Base-by-base conservation (phyloP, 1,140 invertebrate species). In the Anadara kagoshimensis region DNA sequence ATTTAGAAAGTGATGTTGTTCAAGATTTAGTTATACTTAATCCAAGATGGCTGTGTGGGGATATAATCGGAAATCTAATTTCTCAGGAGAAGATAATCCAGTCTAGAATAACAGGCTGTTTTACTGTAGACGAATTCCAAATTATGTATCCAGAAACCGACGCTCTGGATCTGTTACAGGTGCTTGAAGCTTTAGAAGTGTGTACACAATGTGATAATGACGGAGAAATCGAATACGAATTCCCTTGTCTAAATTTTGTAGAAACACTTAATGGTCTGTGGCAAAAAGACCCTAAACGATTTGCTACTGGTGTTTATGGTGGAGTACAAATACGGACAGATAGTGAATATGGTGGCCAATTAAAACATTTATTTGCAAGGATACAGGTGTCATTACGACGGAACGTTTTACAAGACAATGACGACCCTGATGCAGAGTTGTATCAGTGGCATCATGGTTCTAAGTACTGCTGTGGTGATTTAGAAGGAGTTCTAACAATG, bases 391-490 rank as follows among this genome's bases (percentile, higher is more conserved):
- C 94, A 79, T 85, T 95, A 57, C 88, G 94, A 66, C 84, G 91
- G 63, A 79, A 92, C 87, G 91, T 87, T 26, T 59, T 94, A 49
- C 85, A 89, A 53, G 91, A 92, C 62, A 89, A 93, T 79, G 91
- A 85, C 47, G 75, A 79, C 90, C 75, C 90, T 90, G 78, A 88
- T 77, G 57, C 83, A 12, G 94, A 95, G 87, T 87, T 96, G 14
- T 94, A 94, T 78, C 94, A 96, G 84, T 96, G 94, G 94, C 92
- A 92, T 85, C 90, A 93, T 64, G 94, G 94, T 18, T 94, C 93
- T n/a, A 95, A 95, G 87, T 91, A 95, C 64, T 94, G 93, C 80
- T 92, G 93, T 63, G 93, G 93, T 1, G 90, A 91, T 45, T 90
- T 94, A 62, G 94, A 96, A 86, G 93, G 93, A 70, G 89, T 95